Conservation (phyloP, 2,797 vertebrate species). For the Hydrophis major region DNA sequence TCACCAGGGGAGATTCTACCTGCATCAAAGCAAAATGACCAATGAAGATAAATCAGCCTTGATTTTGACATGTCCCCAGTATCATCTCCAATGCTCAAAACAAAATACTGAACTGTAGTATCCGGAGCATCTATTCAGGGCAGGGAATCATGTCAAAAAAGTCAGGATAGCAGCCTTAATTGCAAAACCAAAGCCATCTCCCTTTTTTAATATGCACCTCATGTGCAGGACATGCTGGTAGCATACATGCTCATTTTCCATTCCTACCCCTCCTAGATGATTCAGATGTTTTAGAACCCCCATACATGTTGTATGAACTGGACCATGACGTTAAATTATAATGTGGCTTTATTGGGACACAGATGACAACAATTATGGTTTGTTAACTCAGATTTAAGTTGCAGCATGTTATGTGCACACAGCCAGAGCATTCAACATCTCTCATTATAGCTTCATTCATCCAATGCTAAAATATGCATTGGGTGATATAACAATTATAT, state of each 20-base stretch:
- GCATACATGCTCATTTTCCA: no score
- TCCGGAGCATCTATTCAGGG: neutral
- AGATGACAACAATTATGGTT: neutral
- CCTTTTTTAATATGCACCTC: neutral
- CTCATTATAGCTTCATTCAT: neutral
- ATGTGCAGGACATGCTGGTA: neutral
- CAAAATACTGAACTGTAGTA: neutral
- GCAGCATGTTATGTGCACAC: neutral
- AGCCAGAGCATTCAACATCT: neutral
- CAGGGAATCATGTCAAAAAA: neutral
- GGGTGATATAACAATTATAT: neutral
- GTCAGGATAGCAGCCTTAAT: neutral
- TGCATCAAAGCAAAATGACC: neutral
- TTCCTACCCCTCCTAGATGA: no score
- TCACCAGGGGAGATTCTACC: neutral
- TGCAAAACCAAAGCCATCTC: neutral
- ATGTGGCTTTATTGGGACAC: neutral
- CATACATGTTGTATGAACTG: neutral
- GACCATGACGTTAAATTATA: neutral
- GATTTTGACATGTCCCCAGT: neutral
- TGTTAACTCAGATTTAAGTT: neutral
- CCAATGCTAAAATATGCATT: neutral
- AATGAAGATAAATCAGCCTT: neutral
- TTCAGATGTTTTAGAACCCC: neutral
- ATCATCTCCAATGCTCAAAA: neutral